phyloP scores from a whole-genome alignment of 2,888 invertebrate species.

The Lysandra bellargus region DNA sequence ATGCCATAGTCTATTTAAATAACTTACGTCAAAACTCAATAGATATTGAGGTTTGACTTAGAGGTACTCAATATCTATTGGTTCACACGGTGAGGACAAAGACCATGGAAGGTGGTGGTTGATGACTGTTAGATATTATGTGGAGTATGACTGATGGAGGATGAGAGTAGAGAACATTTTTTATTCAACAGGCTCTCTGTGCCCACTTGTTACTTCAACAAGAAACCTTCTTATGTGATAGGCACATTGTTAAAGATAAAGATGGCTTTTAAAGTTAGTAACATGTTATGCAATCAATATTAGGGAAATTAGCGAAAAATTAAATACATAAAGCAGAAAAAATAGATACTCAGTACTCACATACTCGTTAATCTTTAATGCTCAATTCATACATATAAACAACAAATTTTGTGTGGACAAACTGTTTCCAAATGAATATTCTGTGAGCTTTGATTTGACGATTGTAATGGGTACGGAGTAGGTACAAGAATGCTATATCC shows the following conservation, averaged over 20 bases:
- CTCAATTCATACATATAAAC: background rate
- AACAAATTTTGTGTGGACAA: background rate
- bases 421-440: background rate
- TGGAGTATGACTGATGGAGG: no score
- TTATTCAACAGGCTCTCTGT: no score
- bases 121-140: no score
- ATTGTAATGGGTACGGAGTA: background rate
- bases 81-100: no score
- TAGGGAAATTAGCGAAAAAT: background rate
- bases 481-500: slow-evolving; percentile 50
- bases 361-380: background rate
- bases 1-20: no score
- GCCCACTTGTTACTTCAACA: no score
- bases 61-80: no score
- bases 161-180: no score
- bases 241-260: background rate
- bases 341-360: background rate
- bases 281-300: slow-evolving; percentile 8
- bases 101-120: no score
- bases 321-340: background rate
- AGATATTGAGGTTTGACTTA: no score
- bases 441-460: background rate
- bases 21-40: no score
- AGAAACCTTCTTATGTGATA: no score
- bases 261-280: background rate